These are phyloP conservation scores for Limnodromus scolopaceus DNA, from an alignment of 2,797 vertebrate genomes.

Conservation along the genomic window DNA sequence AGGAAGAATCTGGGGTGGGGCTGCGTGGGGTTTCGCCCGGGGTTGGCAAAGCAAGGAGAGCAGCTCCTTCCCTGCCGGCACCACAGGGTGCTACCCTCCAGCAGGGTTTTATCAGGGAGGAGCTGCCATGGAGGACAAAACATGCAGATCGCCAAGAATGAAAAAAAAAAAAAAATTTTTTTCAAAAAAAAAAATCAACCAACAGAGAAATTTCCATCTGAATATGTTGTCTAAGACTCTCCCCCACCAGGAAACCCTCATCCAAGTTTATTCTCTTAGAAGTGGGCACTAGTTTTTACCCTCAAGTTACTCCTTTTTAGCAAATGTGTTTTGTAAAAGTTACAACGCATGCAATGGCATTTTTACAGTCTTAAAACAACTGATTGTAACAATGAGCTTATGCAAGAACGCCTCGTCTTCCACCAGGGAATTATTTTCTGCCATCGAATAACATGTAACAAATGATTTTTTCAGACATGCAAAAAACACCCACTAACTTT, in stretches of 20 bases:
- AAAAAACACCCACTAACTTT: constrained; percentile 35
- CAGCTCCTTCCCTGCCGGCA: not conserved
- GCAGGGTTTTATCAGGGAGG: not conserved
- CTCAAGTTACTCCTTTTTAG: constrained; percentile 65
- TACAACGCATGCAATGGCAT: constrained; percentile 59
- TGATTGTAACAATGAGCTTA: constrained; percentile 63
- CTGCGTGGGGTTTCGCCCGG: not conserved
- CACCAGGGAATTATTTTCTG: constrained; percentile 65
- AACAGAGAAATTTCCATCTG: constrained; percentile 44
- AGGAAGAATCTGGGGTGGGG: not conserved
- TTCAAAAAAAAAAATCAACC: not conserved
- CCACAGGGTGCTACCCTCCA: not conserved
- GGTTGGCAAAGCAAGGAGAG: not conserved
- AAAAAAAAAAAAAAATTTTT: not conserved
- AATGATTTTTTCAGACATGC: constrained; percentile 42
- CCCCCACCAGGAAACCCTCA: constrained; percentile 46
- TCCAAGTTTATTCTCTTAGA: constrained; percentile 64
- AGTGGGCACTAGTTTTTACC: constrained; percentile 53
- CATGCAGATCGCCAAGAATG: not conserved
- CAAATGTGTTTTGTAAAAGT: constrained; percentile 62
- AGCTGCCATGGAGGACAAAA: not conserved
- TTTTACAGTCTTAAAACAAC: constrained; percentile 59
- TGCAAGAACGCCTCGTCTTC: constrained; percentile 34
- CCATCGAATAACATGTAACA: constrained; percentile 45
- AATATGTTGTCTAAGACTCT: constrained; percentile 38